Base-by-base conservation (phyloP, 2,797 vertebrate species). In the Oreochromis grahami region DNA sequence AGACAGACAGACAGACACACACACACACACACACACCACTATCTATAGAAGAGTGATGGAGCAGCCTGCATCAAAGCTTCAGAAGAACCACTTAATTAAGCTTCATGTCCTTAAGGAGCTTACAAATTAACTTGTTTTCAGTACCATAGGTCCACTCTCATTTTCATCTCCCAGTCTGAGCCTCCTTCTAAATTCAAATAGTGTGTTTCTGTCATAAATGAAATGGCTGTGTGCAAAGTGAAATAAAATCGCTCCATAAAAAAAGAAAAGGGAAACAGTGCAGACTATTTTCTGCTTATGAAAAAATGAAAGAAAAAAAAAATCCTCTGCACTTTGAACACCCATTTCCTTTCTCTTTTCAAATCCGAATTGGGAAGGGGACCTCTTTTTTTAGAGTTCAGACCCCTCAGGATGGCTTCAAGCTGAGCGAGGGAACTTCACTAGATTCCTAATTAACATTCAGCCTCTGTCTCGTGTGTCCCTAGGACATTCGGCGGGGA, bases 371-470 rank as follows among this genome's bases (percentile, higher is more conserved):
- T 91, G 83, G 78, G 79, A 81, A 87, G 79, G 89, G 58, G 90
- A 92, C 85, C 90, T 87, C 52, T 70, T 89, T 84, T 84, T 88
- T 89, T 65, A 41, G 88, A 88, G 92, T 93, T 93, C 91, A 94
- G 86, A 89, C 88, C 94, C 95, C 95, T 95, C 91, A 91, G 93
- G 94, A 92, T 91, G 93, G 91, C 93, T 94, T 93, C 93, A 92
- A 92, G 94, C 94, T 92, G 92, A 94, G 94, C 76, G 63, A 90
- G 87, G 89, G 82, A 96, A 93, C 94, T 94, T 93, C 83, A 89
- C 87, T 88, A 81, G 90, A 93, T 95, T 94, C 92, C 91, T 94
- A 95, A 96, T 96, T 96, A 96, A 96, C 95, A 96, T 95, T 94
- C 94, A 93, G 90, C 90, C 93, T 91, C 90, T 60, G 86, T 94